Base-by-base conservation (phyloP, 2,888 invertebrate genomes). In the Acrobasis suavella region DNA sequence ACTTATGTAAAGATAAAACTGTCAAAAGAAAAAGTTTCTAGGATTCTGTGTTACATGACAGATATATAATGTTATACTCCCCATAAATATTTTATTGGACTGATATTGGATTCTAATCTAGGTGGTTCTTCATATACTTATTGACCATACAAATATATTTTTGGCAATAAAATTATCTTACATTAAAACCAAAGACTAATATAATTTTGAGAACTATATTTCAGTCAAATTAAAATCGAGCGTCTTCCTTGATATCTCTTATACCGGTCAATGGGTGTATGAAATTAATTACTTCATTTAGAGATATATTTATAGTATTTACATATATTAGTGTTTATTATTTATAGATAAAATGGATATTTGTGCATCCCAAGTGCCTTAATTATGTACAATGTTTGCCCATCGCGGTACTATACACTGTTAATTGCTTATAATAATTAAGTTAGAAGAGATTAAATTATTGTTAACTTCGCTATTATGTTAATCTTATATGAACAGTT, bases 361-460 rank as follows among this genome's bases (percentile, higher is more conserved):
- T 80, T 82, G 87, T 85, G 87, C 91, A 90, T 88, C 87, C 78
- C 84, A 88, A 86, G 91, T 91, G 91, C 91, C 91, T 91, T 91
- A 87, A 82, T 84, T 85, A 82, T 90, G 90, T 91, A 91, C 89
- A 89, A 91, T 87, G 79, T 86, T 86, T 83, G 82, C 78, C 80
- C 76, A 79, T 82, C 79, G 82, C 86, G 91, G 87, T 90, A 87
- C 87, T 90, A 86, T 87, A 84, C 70, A 79, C 81, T 90, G 89
- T 91, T 91, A 87, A 83, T 76, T 84, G 86, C 86, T 89, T 88
- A 82, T 78, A 69, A 76, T 83, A 83, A 80, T 84, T 87, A 85
- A 85, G 85, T 83, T 88, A 88, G 87, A 88, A 83, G 89, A 91
- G 90, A 91, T 91, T 91, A 91, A 91, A 91, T 91, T 91, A 91